Evolutionary conservation across 2,888 invertebrate species (phyloP).

Genomic region (Crossocerus cetratus): DNA sequence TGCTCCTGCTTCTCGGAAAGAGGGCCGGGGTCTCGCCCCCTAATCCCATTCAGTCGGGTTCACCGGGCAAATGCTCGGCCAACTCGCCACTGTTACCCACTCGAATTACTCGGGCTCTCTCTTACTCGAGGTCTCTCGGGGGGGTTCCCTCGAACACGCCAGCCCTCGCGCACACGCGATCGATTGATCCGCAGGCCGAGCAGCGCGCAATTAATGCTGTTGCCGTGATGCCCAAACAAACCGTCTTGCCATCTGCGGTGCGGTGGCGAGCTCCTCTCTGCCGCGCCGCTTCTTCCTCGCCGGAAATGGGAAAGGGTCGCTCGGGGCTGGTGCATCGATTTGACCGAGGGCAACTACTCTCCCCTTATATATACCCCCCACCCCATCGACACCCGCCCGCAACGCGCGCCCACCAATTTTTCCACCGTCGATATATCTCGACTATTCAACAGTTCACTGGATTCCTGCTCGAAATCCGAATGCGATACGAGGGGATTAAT

Average conservation of each 20-base stretch:
- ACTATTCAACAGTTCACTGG: no score
- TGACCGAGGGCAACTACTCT: not conserved
- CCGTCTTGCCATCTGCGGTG: constrained; percentile 23
- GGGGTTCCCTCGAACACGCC: not conserved
- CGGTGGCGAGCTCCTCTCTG: not conserved
- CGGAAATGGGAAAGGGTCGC: not conserved
- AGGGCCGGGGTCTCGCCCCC: not conserved
- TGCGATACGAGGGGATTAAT: no score
- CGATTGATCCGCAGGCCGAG: not conserved
- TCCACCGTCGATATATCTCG: no score
- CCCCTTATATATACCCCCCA: no score
- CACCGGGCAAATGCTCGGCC: constrained; percentile 2
- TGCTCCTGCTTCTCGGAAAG: not conserved
- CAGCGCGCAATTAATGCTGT: constrained; percentile 1
- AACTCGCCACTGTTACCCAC: not conserved
- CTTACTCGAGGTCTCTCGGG: no score
- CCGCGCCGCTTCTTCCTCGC: not conserved
- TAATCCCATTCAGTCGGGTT: constrained; percentile 4
- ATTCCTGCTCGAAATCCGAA: no score
- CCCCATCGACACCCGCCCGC: no score
- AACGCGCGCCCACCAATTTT: no score
- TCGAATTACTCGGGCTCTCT: not conserved
- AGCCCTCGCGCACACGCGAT: not conserved
- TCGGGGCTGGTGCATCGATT: not conserved
- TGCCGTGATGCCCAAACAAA: constrained; percentile 29